Percentiles rank a stretch among this genome's conserved stretches.
phyloP scores from a whole-genome alignment of 2,113 vertebrate species.

The Leiothrix lutea region DNA sequence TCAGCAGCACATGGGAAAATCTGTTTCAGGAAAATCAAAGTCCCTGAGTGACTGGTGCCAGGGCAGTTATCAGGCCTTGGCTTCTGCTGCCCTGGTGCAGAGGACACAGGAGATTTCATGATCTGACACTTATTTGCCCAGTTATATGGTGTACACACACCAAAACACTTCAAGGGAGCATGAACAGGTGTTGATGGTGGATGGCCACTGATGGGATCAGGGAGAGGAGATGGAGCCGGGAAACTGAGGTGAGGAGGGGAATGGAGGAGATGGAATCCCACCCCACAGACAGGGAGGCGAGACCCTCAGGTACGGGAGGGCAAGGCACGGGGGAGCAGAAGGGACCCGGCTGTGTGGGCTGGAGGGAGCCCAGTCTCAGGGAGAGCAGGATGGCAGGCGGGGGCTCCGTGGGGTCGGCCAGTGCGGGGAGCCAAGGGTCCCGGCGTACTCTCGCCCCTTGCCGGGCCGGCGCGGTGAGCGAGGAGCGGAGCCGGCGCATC shows the following conservation, averaged over 20 bases:
- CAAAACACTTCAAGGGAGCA: not conserved
- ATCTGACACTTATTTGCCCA: not conserved
- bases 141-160: accelerated
- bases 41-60: not conserved
- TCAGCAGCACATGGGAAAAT: not conserved
- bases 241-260: not conserved
- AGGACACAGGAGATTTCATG: not conserved
- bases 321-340: not conserved
- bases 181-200: not conserved
- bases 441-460: conserved; percentile 3
- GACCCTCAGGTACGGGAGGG: not conserved
- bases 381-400: accelerated
- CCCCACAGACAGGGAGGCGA: not conserved
- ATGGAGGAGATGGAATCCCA: not conserved
- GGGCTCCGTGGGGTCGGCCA: accelerated
- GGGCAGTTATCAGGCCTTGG: not conserved
- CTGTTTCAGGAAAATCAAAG: not conserved
- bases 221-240: not conserved
- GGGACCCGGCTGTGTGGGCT: not conserved
- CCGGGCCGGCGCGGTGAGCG: not conserved
- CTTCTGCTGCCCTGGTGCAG: not conserved
- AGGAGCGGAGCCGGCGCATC: not conserved
- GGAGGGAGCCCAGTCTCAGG: not conserved
- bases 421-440: not conserved
- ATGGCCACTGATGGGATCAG: not conserved